Evolutionary conservation across 1,140 invertebrate genomes (phyloP), one percentile per base, ranked within the genome.

Genomic region (Diprion similis): DNA sequence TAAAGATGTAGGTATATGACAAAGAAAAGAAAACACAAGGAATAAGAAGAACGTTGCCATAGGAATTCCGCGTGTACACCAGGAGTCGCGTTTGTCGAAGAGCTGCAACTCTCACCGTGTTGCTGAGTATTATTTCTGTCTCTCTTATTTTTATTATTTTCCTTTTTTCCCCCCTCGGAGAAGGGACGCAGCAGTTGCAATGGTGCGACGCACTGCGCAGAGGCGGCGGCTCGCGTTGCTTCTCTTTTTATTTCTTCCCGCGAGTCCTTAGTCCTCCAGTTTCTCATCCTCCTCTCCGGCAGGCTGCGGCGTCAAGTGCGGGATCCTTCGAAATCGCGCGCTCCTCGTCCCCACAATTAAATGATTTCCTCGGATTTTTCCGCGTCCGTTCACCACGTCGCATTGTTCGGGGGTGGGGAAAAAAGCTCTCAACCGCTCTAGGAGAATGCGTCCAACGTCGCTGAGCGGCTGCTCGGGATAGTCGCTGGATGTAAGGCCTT

Each of bases 401-500:
- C 51, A 59, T 59, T 59, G 51, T 59, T 17, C 11, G 11, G 51
- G 9, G 8, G 11, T n/a, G 24, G 4, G 51, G 3, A 59, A 59
- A 59, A 59, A 59, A 59, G 51, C 51, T 15, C 51, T 17, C 51
- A 6, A 9, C 3, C 6, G n/a, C 51, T 17, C 51, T 59, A 17
- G n/a, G 51, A 17, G 51, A 59, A 59, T 59, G 51, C n/a, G 51
- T 37, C 2, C n/a, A 59, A 13, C 51, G 51, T 17, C 24, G 24
- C 24, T 37, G 24, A 37, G 24, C 24, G 24, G 24, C 51, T 59
- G 51, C 51, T 15, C n/a, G 11, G 8, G 51, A 59, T 59, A 59
- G 51, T 59, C n/a, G 51, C 51, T 15, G 69, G 17, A 37, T 70
- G 69, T 70, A 70, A 17, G 46, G 69, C 69, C 69, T 70, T 70